These are phyloP conservation scores for Acrocephalus kingi DNA, from an alignment of 2,113 vertebrate species.

Conservation along the genomic window DNA sequence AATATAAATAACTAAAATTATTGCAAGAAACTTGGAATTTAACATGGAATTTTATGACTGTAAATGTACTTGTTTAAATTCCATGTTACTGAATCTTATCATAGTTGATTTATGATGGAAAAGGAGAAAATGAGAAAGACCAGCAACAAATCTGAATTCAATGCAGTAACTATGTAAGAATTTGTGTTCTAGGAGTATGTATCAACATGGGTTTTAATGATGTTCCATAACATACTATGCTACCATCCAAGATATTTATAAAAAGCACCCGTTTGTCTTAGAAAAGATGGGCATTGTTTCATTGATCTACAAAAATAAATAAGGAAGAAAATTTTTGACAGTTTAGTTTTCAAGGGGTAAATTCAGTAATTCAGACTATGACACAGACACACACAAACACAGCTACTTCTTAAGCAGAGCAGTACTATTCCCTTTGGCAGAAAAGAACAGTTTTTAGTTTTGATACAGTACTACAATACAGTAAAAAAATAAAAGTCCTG, in stretches of 20 bases:
- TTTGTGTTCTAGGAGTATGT: neutral
- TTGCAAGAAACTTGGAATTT: neutral
- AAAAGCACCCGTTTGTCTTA: neutral
- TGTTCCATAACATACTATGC: accelerated
- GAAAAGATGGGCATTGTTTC: neutral
- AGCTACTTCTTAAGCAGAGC: neutral
- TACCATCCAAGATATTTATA: neutral
- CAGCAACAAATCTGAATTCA: neutral
- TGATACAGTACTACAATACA: neutral
- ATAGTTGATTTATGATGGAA: neutral
- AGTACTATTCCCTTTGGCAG: neutral
- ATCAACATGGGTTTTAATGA: neutral
- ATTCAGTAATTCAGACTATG: neutral
- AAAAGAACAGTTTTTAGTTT: neutral
- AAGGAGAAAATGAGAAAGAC: neutral
- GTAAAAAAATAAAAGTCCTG: neutral
- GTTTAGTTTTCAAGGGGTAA: neutral
- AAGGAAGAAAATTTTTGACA: neutral
- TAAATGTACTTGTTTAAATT: no score
- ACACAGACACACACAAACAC: neutral
- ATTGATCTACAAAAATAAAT: neutral
- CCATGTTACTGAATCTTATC: neutral
- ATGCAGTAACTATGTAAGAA: neutral
- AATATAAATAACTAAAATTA: neutral
- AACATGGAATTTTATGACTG: no score